Conservation (phyloP, 2,888 invertebrate species). For the Rosalia funebris region DNA sequence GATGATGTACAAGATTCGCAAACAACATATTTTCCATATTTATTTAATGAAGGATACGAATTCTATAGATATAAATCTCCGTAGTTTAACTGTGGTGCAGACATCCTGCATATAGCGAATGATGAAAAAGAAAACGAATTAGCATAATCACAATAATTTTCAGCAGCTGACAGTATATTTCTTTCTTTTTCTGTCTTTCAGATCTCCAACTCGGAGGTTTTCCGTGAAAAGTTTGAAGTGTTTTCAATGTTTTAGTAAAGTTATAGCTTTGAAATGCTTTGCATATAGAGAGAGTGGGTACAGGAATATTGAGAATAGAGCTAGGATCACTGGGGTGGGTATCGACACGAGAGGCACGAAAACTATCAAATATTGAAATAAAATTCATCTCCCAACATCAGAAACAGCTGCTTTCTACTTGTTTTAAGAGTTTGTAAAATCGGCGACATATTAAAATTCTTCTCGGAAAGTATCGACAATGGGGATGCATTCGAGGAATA, state of each 20-base stretch:
- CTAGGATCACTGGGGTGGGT: constrained; percentile 51
- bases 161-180: constrained; percentile 71
- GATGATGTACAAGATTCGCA: too few relatives aligned
- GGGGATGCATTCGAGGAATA: constrained; percentile 46
- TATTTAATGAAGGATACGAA: constrained; percentile 21
- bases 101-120: constrained; percentile 44
- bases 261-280: constrained; percentile 64
- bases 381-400: constrained; percentile 66
- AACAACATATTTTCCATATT: constrained; percentile 12
- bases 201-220: constrained; percentile 48
- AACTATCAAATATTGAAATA: constrained; percentile 67
- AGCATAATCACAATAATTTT: constrained; percentile 73
- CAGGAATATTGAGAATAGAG: constrained; percentile 38
- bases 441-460: constrained; percentile 65
- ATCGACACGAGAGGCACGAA: constrained; percentile 57
- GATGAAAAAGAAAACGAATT: constrained; percentile 65
- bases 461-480: constrained; percentile 53
- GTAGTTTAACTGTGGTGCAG: constrained; percentile 42
- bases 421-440: constrained; percentile 66
- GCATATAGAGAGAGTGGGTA: constrained; percentile 61
- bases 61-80: constrained; percentile 38
- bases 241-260: constrained; percentile 64
- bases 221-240: constrained; percentile 62
- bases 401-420: constrained; percentile 65
- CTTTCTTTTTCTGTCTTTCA: constrained; percentile 64